These are phyloP conservation scores for Vombatus ursinus DNA, from an alignment of 2,113 vertebrate species.

Conservation along the genomic window DNA sequence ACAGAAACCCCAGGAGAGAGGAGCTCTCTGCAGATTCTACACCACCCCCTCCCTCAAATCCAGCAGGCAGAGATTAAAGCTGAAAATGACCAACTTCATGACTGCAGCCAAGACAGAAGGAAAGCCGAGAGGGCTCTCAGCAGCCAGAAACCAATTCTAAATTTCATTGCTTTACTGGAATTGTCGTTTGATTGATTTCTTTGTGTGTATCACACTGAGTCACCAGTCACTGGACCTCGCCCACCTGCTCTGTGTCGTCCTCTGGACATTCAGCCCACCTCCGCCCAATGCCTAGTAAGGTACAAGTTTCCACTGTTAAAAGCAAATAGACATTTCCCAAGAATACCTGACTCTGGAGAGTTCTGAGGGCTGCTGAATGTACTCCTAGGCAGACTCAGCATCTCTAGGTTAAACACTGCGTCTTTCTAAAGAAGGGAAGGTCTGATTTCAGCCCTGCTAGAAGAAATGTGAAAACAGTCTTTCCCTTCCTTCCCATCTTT, in stretches of 20 bases:
- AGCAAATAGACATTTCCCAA: accelerated
- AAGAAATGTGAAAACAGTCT: background rate
- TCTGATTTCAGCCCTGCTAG: background rate
- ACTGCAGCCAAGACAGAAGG: background rate
- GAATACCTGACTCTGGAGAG: accelerated
- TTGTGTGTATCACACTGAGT: constrained; percentile 30
- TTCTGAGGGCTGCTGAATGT: accelerated
- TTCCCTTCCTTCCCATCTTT: background rate
- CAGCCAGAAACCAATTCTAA: constrained; percentile 2
- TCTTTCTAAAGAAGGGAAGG: background rate
- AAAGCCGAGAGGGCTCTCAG: background rate
- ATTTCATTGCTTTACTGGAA: constrained; percentile 41
- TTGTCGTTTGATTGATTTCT: constrained; percentile 58
- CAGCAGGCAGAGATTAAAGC: background rate
- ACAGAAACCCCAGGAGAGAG: background rate
- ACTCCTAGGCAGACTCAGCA: background rate
- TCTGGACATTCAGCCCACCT: background rate
- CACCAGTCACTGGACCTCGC: background rate
- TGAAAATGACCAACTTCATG: background rate
- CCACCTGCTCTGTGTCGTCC: background rate
- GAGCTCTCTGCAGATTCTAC: background rate
- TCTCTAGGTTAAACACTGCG: background rate
- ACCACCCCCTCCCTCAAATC: background rate
- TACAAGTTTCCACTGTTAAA: background rate
- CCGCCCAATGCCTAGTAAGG: accelerated